Conservation (phyloP, 2,113 vertebrate genomes). For the Amazona guildingii region DNA sequence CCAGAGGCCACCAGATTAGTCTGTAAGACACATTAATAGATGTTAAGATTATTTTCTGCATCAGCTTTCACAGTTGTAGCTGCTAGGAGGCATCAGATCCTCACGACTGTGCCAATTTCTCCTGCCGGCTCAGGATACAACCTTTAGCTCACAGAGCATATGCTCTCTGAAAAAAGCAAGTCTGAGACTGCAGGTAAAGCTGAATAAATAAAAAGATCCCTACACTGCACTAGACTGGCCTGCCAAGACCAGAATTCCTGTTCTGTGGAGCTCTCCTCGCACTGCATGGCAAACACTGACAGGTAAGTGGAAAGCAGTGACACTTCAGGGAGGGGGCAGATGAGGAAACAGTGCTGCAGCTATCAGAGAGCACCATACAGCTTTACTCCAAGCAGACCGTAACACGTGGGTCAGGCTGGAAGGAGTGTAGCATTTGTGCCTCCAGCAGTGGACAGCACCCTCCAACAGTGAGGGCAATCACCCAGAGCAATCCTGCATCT, state of each 20-base stretch:
- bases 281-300: neutral
- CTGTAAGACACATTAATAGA: constrained; percentile 69
- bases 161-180: neutral
- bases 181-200: neutral
- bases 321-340: neutral
- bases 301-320: fast-evolving
- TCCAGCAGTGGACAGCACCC: neutral
- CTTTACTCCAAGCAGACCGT: neutral
- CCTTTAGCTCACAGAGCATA: neutral
- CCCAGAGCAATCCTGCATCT: neutral
- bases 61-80: neutral
- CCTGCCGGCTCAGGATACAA: neutral
- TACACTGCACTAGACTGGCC: neutral
- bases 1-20: constrained; percentile 93
- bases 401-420: fast-evolving
- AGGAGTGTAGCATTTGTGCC: neutral
- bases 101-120: neutral
- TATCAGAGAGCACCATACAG: neutral
- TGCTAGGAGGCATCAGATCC: neutral
- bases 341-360: neutral
- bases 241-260: neutral
- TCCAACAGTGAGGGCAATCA: neutral
- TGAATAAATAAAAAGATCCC: neutral
- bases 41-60: neutral
- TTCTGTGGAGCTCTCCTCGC: neutral